These are phyloP conservation scores for Neolamprologus cancellatus DNA, from an alignment of 2,113 vertebrate species.

Conservation along the genomic window DNA sequence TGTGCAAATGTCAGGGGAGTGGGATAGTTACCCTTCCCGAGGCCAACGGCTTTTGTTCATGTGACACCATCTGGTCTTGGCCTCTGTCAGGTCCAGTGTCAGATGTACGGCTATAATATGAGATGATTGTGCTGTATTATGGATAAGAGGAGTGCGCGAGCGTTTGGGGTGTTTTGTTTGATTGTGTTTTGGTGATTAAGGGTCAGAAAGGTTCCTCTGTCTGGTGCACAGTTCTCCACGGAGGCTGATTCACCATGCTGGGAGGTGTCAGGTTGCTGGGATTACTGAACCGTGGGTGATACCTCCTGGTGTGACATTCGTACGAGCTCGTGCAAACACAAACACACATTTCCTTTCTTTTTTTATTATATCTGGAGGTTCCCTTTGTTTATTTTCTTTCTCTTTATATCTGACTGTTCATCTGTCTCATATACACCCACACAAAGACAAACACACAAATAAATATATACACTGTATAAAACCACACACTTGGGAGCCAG, in stretches of 20 bases:
- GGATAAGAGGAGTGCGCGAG: not conserved
- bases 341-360: not conserved
- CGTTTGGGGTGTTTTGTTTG: not conserved
- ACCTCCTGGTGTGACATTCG: not conserved
- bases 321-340: not conserved
- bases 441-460: not conserved
- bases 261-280: conserved; percentile 25
- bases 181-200: not conserved
- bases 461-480: not conserved
- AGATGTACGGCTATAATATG: not conserved
- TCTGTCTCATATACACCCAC: not conserved
- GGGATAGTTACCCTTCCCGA: not conserved
- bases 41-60: not conserved
- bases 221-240: conserved; percentile 15
- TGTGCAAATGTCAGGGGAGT: not conserved
- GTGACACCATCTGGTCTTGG: not conserved
- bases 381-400: not conserved
- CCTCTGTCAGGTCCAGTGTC: not conserved
- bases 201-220: conserved; percentile 10
- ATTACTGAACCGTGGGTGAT: conserved; percentile 38
- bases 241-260: conserved; percentile 31
- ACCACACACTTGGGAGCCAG: not conserved
- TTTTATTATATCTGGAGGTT: not conserved
- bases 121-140: not conserved
- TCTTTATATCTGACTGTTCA: not conserved